phyloP scores from a whole-genome alignment of 2,888 invertebrate species.

The Rhingia rostrata region DNA sequence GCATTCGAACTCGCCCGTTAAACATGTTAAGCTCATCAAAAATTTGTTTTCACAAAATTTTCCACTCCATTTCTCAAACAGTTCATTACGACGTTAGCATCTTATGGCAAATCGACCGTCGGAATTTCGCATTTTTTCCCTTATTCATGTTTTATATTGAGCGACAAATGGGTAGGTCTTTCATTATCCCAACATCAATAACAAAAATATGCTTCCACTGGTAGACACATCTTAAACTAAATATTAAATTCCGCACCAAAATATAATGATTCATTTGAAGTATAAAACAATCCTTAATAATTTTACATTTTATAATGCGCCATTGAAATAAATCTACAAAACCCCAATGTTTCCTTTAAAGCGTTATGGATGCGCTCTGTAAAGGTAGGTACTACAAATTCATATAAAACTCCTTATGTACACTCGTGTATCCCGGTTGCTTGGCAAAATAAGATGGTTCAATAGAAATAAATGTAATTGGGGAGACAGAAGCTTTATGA shows the following conservation, averaged over 20 bases:
- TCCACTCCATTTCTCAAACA: slow-evolving; percentile 51
- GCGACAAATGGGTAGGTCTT: background rate
- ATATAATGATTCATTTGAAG: too few relatives aligned
- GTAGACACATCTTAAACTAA: too few relatives aligned
- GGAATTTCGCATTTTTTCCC: slow-evolving; percentile 48
- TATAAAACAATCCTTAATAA: too few relatives aligned
- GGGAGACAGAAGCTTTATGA: slow-evolving; percentile 31
- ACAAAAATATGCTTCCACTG: background rate
- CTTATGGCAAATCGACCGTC: slow-evolving; percentile 57
- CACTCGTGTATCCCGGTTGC: slow-evolving; percentile 23
- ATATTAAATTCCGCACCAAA: too few relatives aligned
- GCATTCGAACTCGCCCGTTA: slow-evolving; percentile 16
- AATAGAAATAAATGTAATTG: slow-evolving; percentile 42
- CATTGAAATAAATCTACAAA: background rate
- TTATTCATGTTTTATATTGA: slow-evolving; percentile 15
- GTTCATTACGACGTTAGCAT: slow-evolving; percentile 50
- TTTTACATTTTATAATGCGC: too few relatives aligned
- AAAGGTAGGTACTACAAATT: slow-evolving; percentile 3
- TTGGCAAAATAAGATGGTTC: slow-evolving; percentile 34
- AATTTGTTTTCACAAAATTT: slow-evolving; percentile 49
- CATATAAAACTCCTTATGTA: slow-evolving; percentile 25
- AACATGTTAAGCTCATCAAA: slow-evolving; percentile 36
- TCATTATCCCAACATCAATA: background rate
- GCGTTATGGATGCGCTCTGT: slow-evolving; percentile 35
- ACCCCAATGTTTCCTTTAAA: slow-evolving; percentile 44